Base-by-base conservation (phyloP, 37 sponge, comb jelly and placozoan genomes). In the Crambe crambe region DNA sequence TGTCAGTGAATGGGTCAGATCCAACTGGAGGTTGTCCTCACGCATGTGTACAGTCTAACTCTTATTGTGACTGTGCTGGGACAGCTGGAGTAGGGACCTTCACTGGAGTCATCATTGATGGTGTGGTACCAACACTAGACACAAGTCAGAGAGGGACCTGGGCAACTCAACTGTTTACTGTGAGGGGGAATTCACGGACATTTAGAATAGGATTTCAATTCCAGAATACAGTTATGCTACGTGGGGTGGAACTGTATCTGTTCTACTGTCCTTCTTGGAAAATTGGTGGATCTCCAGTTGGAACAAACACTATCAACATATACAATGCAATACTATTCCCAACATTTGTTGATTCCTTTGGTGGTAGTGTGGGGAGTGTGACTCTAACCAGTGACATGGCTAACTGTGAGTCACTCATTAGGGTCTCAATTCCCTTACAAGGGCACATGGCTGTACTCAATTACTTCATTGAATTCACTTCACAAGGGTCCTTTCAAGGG, bases 1-100 rank as follows among this genome's bases (percentile, higher is more conserved):
- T 29, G 75, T 57, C 75, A 74, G 75, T 74, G 30, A 74, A 74
- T 74, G 75, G 75, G 54, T 74, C 75, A 25, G 37, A 57, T 57
- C 2, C 30, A 6, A 26, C 9, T 21, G 56, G 47, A 47, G 75
- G 58, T 8, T 74, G 75, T 74, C 47, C 73, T 42, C 54, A 47
- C 26, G 31, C 5, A 4, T 42, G 73, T 72, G 54, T 42, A 3
- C n/a, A 23, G 73, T 35, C 58, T 56, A 22, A 57, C 21, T 6
- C 18, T 6, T 8, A 8, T 4, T 31, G 20, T 37, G 39, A 68
- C 31, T 25, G 36, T 30, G 9, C 12, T 29, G 38, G 39, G 34
- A 31, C 34, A 31, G 10, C 69, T 21, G 39, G 69, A 9, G 39
- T 8, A 6, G 38, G 34, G 21, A 25, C 69, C 12, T 15, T 35